Evolutionary conservation across 2,888 invertebrate genomes (phyloP).

Genomic region (Pachycephus smyrnensis): DNA sequence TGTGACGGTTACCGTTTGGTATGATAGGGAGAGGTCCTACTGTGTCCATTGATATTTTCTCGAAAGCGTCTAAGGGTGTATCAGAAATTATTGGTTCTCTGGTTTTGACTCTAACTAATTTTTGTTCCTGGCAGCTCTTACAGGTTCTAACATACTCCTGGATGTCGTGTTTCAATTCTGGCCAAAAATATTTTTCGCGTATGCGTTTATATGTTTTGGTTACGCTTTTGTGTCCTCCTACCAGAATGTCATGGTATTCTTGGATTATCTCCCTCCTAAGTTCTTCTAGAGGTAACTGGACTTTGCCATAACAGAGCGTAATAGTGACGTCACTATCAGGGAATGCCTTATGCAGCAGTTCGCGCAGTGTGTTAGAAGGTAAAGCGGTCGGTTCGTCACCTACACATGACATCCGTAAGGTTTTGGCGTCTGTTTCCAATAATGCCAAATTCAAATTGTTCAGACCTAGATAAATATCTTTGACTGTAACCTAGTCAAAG

Average conservation of each 20-base stretch:
- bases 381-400: no score
- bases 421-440: no score
- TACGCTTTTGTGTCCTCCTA: slow-evolving; percentile 10
- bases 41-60: slow-evolving; percentile 17
- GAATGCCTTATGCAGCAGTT: no score
- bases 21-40: no score
- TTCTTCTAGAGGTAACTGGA: slow-evolving; percentile 2
- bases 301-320: slow-evolving; percentile 7
- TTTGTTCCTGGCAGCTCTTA: background rate
- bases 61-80: slow-evolving; percentile 7
- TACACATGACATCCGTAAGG: no score
- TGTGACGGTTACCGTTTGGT: no score
- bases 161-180: background rate
- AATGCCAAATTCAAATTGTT: no score
- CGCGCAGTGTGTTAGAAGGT: no score
- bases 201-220: background rate
- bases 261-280: slow-evolving; percentile 2
- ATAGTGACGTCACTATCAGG: background rate
- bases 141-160: background rate
- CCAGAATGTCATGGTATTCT: slow-evolving; percentile 1
- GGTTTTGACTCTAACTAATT: background rate
- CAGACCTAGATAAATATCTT: no score
- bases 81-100: slow-evolving; percentile 14
- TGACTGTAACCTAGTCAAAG: no score
- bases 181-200: background rate